phyloP scores from a whole-genome alignment of 2,113 vertebrate species.

The Datnioides undecimradiatus region DNA sequence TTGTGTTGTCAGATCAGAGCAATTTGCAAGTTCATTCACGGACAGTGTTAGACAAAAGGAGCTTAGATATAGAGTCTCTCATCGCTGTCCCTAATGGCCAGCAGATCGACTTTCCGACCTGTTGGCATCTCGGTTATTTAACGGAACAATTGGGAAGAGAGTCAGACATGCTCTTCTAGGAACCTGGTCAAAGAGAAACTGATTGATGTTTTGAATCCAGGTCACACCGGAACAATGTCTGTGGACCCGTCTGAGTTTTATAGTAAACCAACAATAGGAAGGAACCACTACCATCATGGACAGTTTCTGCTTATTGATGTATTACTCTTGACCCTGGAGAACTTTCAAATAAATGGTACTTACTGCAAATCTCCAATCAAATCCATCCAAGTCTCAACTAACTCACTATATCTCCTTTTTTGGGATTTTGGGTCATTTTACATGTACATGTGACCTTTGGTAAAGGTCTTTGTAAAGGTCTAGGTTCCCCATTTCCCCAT shows the following conservation, averaged over 20 bases:
- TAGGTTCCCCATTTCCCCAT: no score
- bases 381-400: no score
- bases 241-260: background rate
- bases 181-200: background rate
- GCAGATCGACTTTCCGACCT: slow-evolving; percentile 77
- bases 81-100: slow-evolving; percentile 76
- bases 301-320: no score
- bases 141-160: slow-evolving; percentile 3
- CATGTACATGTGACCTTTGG: no score
- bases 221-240: background rate
- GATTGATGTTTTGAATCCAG: no score
- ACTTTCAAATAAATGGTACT: no score
- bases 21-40: slow-evolving; percentile 91
- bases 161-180: background rate
- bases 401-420: no score
- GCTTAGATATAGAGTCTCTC: slow-evolving; percentile 89
- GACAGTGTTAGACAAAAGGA: slow-evolving; percentile 88
- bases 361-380: no score
- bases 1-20: slow-evolving; percentile 93
- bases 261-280: background rate
- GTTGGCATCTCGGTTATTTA: slow-evolving; percentile 51
- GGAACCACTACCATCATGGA: background rate
- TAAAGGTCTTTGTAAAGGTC: no score
- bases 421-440: no score
- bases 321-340: no score